Conservation (phyloP, 2,888 invertebrate genomes). For the Drosophila lutescens region DNA sequence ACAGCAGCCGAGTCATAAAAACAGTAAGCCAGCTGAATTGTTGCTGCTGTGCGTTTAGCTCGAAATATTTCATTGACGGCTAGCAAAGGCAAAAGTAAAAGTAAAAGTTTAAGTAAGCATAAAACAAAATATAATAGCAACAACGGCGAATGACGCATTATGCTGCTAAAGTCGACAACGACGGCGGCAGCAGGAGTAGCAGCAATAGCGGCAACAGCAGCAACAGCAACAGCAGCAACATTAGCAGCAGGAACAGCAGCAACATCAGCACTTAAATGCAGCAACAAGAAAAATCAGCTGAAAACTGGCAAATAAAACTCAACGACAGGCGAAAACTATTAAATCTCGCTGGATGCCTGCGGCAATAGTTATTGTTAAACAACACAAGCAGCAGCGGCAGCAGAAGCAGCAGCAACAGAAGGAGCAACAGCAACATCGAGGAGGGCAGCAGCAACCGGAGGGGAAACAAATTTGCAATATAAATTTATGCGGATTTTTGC, state of each 20-base stretch:
- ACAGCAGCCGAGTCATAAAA: slow-evolving; percentile 6
- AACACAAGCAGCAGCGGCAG: slow-evolving; percentile 42
- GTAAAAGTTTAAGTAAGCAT: slow-evolving; percentile 36
- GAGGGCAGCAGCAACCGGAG: slow-evolving; percentile 19
- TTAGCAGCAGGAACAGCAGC: slow-evolving; percentile 21
- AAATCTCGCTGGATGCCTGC: slow-evolving; percentile 68
- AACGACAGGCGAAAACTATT: slow-evolving; percentile 48
- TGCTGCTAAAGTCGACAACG: slow-evolving; percentile 35
- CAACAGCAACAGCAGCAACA: slow-evolving; percentile 9
- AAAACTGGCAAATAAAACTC: slow-evolving; percentile 48
- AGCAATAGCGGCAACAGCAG: slow-evolving; percentile 23
- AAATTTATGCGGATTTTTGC: slow-evolving; percentile 60
- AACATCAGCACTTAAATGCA: slow-evolving; percentile 49
- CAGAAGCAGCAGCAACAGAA: slow-evolving; percentile 28
- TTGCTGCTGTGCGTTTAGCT: slow-evolving; percentile 12
- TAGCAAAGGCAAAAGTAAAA: slow-evolving; percentile 19
- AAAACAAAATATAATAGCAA: slow-evolving; percentile 30
- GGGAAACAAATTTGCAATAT: slow-evolving; percentile 52
- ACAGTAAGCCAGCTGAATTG: slow-evolving; percentile 8
- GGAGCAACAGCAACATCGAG: slow-evolving; percentile 8
- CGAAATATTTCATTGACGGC: slow-evolving; percentile 36
- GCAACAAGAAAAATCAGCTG: slow-evolving; percentile 45
- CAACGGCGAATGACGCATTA: slow-evolving; percentile 52
- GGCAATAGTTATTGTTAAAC: slow-evolving; percentile 61
- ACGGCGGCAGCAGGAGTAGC: slow-evolving; percentile 15